Base-by-base conservation (phyloP, 1,140 invertebrate genomes). In the Tribolium madens region DNA sequence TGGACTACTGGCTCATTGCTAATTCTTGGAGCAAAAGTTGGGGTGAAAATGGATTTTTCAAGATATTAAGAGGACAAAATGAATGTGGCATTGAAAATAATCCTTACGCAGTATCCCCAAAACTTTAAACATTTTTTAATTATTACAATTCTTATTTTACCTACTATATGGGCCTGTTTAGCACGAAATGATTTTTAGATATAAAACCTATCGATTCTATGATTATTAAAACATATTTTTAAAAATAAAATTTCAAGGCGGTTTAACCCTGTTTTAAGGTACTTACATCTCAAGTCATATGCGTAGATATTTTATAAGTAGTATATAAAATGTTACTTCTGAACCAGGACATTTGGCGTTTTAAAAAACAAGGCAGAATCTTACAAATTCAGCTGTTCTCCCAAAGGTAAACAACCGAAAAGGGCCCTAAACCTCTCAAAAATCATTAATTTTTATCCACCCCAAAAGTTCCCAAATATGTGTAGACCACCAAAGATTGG, bases 21-120 rank as follows among this genome's bases (percentile, higher is more conserved):
- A 98, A 98, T 87, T 96, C 95, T 0, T 97, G 96, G 96, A 97
- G 97, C 85, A 87, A 88, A 3, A 95, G 96, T 82, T 97, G 96
- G 96, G 95, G 91, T 18, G 89, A 92, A 83, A 88, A 91, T 85
- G 95, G 96, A 3, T 94, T 91, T 86, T 97, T 98, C 89, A 95
- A 95, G 84, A 97, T 97, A 50, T 85, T 93, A 3, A 88, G 95
- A 80, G 96, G 96, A 13, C 83, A 87, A 50, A 91, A 97, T 87
- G 94, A 97, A 81, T 96, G 95, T 85, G 95, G 94, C 13, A 96
- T 97, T 82, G 96, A 97, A 87, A 89, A 88, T 77, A 86, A 89
- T 18, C 92, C 96, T 75, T 89, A 90, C 36, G 93, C 94, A 75
- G 96, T 95, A 57, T 81, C 93, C 73, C 94, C 95, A 53, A 15